phyloP scores from a whole-genome alignment of 2,888 invertebrate species.

The Sinelater perroti region DNA sequence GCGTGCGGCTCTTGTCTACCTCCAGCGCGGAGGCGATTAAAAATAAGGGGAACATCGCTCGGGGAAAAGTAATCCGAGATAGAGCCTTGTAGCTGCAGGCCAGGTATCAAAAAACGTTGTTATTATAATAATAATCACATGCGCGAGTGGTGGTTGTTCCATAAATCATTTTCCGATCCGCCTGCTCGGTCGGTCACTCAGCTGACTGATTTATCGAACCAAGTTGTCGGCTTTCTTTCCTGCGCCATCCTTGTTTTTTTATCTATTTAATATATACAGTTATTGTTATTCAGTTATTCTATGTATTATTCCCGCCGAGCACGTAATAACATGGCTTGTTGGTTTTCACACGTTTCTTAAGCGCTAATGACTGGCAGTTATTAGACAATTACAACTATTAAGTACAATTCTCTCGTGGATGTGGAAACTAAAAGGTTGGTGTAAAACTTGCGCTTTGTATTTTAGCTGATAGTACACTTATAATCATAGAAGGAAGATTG shows the following conservation, averaged over 20 bases:
- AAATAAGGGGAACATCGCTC: conserved; percentile 20
- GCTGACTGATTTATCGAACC: conserved; percentile 61
- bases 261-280: conserved; percentile 35
- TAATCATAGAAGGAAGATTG: too few species aligned
- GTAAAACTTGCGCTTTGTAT: too few species aligned
- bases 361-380: too few species aligned
- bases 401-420: too few species aligned
- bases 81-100: conserved; percentile 51
- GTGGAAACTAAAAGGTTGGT: too few species aligned
- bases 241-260: conserved; percentile 39
- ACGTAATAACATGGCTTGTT: conserved; percentile 24
- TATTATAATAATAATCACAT: conserved; percentile 62
- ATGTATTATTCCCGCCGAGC: conserved; percentile 13
- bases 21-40: neutral
- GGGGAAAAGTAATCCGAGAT: conserved; percentile 42
- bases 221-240: conserved; percentile 53
- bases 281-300: conserved; percentile 30
- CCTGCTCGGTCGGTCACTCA: conserved; percentile 58
- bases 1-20: conserved; percentile 4
- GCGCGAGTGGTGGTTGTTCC: conserved; percentile 57
- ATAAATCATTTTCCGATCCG: conserved; percentile 61
- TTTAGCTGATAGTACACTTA: too few species aligned
- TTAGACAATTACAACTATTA: too few species aligned
- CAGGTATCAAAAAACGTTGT: conserved; percentile 58
- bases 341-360: conserved; percentile 14